phyloP scores from a whole-genome alignment of 1,140 invertebrate genomes.

The Pentalonia nigronervosa region DNA sequence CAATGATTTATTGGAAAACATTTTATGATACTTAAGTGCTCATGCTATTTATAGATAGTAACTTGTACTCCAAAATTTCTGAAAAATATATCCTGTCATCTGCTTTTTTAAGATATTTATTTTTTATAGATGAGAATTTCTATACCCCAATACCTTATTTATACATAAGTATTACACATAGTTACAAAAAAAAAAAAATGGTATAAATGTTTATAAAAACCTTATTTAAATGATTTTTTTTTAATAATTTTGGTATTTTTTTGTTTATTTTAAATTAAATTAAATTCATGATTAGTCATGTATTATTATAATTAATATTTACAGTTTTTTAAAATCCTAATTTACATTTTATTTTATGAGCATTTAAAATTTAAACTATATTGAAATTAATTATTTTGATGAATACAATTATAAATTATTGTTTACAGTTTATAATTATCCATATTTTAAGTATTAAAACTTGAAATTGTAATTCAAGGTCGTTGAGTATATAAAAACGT shows the following conservation, averaged over 20 bases:
- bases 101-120: neutral
- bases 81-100: neutral
- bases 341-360: neutral
- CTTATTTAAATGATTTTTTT: neutral
- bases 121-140: neutral
- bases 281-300: neutral
- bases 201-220: neutral
- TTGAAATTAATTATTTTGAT: neutral
- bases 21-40: neutral
- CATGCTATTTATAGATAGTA: too few species aligned
- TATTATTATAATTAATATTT: neutral
- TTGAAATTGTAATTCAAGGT: neutral
- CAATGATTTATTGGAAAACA: neutral
- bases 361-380: neutral
- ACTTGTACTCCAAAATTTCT: neutral
- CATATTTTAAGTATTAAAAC: neutral
- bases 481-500: neutral
- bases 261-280: neutral
- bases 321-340: neutral
- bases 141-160: neutral
- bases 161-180: neutral
- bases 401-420: neutral
- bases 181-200: too few species aligned
- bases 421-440: neutral
- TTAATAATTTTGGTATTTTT: too few species aligned